phyloP scores from a whole-genome alignment of 2,797 vertebrate species.

The Eulemur albifrons region DNA sequence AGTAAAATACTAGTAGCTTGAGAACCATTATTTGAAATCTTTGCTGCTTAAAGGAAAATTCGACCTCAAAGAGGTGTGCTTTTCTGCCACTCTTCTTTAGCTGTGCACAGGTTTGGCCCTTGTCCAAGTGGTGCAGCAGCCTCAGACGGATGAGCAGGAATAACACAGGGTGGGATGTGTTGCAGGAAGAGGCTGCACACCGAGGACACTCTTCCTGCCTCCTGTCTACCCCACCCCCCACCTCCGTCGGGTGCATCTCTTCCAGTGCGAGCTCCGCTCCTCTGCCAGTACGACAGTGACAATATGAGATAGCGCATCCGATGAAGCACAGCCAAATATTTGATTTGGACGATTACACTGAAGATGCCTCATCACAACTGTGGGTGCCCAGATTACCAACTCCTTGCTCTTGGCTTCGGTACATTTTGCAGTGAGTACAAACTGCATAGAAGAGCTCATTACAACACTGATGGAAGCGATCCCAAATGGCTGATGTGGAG shows the following conservation, averaged over 20 bases:
- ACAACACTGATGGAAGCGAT: slow-evolving; percentile 66
- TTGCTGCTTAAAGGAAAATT: background rate
- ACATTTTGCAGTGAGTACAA: slow-evolving; percentile 67
- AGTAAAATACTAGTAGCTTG: background rate
- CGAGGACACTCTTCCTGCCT: background rate
- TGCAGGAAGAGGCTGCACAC: background rate
- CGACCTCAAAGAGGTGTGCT: background rate
- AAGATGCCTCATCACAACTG: slow-evolving; percentile 72
- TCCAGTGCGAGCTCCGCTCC: background rate
- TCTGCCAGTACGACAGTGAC: slow-evolving; percentile 49
- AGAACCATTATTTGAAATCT: background rate
- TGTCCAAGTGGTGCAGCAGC: background rate
- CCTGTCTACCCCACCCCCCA: background rate
- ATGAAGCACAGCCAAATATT: slow-evolving; percentile 76
- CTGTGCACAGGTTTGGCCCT: too few relatives aligned
- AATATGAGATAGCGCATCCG: slow-evolving; percentile 67
- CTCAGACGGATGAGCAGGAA: background rate
- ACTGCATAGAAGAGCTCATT: slow-evolving; percentile 65
- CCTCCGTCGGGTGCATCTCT: background rate
- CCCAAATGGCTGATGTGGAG: slow-evolving; percentile 76
- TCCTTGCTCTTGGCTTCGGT: slow-evolving; percentile 67
- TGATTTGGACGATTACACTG: slow-evolving; percentile 76
- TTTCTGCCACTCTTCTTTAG: background rate
- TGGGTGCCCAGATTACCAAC: slow-evolving; percentile 72
- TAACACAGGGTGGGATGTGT: background rate